Conservation (phyloP, 2,113 vertebrate species). For the Cichladusa arquata region DNA sequence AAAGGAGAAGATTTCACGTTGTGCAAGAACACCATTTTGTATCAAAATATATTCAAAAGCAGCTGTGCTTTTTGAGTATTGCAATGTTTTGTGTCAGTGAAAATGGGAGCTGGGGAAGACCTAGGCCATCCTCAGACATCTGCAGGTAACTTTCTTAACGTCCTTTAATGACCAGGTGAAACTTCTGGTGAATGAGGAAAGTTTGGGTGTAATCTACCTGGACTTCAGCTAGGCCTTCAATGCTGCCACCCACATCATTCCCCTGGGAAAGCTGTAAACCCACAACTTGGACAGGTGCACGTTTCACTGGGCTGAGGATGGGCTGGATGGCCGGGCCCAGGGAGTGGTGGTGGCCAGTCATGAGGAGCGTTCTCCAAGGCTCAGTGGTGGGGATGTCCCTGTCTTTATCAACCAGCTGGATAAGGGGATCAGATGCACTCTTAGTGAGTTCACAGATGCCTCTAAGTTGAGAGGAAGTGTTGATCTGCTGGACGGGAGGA, state of each 20-base stretch:
- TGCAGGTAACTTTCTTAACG: background rate
- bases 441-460: background rate
- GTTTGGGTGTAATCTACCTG: background rate
- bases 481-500: background rate
- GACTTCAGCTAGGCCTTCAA: background rate
- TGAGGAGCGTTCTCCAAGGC: accelerated
- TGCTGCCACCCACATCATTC: background rate
- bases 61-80: background rate
- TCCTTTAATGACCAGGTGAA: background rate
- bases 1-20: background rate
- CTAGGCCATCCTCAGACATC: background rate
- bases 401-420: background rate
- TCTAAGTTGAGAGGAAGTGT: too few relatives aligned
- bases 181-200: accelerated
- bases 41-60: background rate
- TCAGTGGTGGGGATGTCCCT: background rate
- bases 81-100: background rate
- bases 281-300: too few relatives aligned
- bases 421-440: background rate
- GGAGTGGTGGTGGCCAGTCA: background rate
- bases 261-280: background rate
- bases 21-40: background rate
- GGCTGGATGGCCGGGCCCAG: too few relatives aligned
- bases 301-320: accelerated
- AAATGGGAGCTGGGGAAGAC: background rate